These are phyloP conservation scores for Athetis lepigone DNA, from an alignment of 2,888 invertebrate genomes.

Conservation along the genomic window DNA sequence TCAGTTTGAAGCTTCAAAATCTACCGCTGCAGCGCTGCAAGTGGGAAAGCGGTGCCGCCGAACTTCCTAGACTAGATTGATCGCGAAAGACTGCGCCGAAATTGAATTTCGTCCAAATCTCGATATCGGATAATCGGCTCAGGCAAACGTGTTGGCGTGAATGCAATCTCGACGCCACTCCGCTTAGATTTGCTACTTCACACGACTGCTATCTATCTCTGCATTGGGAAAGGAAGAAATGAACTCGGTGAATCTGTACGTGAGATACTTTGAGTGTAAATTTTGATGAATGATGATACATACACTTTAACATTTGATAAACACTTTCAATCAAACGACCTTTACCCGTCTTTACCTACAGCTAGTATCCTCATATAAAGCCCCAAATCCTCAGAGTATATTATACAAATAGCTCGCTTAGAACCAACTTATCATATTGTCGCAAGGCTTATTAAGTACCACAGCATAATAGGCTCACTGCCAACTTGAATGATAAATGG, in stretches of 20 bases:
- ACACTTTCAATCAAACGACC: neutral
- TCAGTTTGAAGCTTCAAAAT: slow-evolving; percentile 46
- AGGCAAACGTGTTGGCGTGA: slow-evolving; percentile 70
- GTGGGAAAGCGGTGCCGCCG: slow-evolving; percentile 35
- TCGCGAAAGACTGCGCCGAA: slow-evolving; percentile 75
- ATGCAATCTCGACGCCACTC: slow-evolving; percentile 72
- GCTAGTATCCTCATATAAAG: slow-evolving; percentile 10
- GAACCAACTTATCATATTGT: slow-evolving; percentile 43
- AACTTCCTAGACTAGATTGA: slow-evolving; percentile 64
- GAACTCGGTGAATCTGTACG: slow-evolving; percentile 2
- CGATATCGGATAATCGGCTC: slow-evolving; percentile 84
- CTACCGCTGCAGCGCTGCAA: slow-evolving; percentile 37
- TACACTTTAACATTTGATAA: neutral
- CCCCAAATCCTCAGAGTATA: slow-evolving; percentile 9
- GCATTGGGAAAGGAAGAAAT: slow-evolving; percentile 5
- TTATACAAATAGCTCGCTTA: slow-evolving; percentile 28
- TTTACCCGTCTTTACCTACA: neutral
- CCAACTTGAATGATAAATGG: slow-evolving; percentile 63
- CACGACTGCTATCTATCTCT: slow-evolving; percentile 32
- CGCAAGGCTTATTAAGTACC: slow-evolving; percentile 42
- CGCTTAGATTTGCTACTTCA: slow-evolving; percentile 62
- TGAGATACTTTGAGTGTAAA: neutral
- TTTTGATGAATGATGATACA: neutral
- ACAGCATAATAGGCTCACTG: slow-evolving; percentile 46
- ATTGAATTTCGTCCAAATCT: slow-evolving; percentile 82